These are phyloP conservation scores for Littorina saxatilis DNA, from an alignment of 1,140 invertebrate genomes.

Conservation along the genomic window DNA sequence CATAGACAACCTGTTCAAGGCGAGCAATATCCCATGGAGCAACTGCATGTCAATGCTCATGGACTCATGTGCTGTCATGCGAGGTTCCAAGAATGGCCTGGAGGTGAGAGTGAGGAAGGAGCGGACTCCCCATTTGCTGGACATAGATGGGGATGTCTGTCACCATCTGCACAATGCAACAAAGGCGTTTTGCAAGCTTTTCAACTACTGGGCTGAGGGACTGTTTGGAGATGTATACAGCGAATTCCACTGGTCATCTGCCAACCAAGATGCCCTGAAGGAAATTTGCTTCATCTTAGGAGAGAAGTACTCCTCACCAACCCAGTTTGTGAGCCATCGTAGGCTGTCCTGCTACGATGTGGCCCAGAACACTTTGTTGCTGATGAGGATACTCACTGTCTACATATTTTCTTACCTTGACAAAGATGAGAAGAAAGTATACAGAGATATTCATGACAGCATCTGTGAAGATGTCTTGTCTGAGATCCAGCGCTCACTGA, in stretches of 20 bases:
- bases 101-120: slow-evolving; percentile 50
- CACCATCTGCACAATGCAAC: slow-evolving; percentile 61
- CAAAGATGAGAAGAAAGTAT: slow-evolving; percentile 11
- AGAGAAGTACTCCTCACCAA: slow-evolving; percentile 54
- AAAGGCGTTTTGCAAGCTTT: slow-evolving; percentile 59
- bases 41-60: slow-evolving; percentile 60
- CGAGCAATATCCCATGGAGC: slow-evolving; percentile 48
- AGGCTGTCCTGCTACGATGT: slow-evolving; percentile 62
- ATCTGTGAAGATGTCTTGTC: slow-evolving; percentile 25
- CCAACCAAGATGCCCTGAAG: slow-evolving; percentile 45
- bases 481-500: slow-evolving; percentile 22
- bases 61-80: slow-evolving; percentile 65
- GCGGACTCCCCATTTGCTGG: slow-evolving; percentile 55
- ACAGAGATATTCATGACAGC: slow-evolving; percentile 16
- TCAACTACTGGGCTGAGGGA: slow-evolving; percentile 48
- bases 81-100: slow-evolving; percentile 58
- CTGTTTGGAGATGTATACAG: slow-evolving; percentile 52
- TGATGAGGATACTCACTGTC: slow-evolving; percentile 47
- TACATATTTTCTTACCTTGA: slow-evolving; percentile 50
- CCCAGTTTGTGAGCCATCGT: slow-evolving; percentile 46
- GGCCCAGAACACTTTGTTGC: slow-evolving; percentile 25
- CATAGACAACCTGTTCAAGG: slow-evolving; percentile 41
- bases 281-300: slow-evolving; percentile 53
- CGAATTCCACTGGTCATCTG: slow-evolving; percentile 61
- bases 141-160: slow-evolving; percentile 63